Base-by-base conservation (phyloP, 1,140 invertebrate species). In the Ditylenchus dipsaci region DNA sequence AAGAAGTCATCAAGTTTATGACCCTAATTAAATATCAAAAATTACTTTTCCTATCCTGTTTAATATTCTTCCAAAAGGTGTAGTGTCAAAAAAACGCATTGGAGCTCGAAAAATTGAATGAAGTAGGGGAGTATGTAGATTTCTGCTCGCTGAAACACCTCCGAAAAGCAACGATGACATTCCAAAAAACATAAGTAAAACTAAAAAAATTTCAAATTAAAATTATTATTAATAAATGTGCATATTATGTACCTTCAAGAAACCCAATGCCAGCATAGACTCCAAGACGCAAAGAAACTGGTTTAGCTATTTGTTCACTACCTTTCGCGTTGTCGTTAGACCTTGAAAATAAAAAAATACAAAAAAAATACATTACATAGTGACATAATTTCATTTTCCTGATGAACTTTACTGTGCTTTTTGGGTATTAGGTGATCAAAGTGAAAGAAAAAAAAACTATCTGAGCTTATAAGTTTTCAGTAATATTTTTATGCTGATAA, bases 41-140 rank as follows among this genome's bases (percentile, higher is more conserved):
- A 60, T 5, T 56, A 81, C 91, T 85, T 90, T 91, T 84, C 88
- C 88, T 85, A 93, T 92, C 61, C 91, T 85, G 82, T 92, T 91
- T 30, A 92, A 82, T 47, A 91, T 88, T 67, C 88, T 85, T 7
- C 91, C 91, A 63, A 88, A 83, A 27, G 91, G 86, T 23, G 85
- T 87, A 13, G 78, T 77, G 63, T 87, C 86, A 79, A 90, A 93
- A 87, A 88, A 88, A 11, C 76, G 72, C 78, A 88, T 83, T 0
- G 86, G 86, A 3, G 88, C 87, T 80, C 88, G 88, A 80, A 95
- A 84, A 80, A 94, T 87, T 79, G 88, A 88, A 60, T 83, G 78
- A 80, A 95, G 86, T 84, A 95, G 88, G 67, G 87, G 78, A 73
- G 86, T 83, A 86, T 96, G 93, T 78, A 95, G 85, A 33, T 87